These are phyloP conservation scores for Condylura cristata DNA, from an alignment of 2,113 vertebrate species.

Conservation along the genomic window DNA sequence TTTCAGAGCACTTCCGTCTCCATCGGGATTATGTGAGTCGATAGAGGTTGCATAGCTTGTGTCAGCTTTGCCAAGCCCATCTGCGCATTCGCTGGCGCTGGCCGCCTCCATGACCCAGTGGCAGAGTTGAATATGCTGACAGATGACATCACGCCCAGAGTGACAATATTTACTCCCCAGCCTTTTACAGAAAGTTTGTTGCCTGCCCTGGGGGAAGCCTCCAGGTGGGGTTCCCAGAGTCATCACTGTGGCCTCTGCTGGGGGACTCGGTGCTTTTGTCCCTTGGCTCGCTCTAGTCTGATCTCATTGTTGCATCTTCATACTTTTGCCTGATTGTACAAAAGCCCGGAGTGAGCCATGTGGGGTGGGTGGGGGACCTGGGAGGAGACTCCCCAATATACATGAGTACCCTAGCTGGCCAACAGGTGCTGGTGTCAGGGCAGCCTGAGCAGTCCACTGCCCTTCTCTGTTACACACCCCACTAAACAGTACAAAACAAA, in stretches of 20 bases:
- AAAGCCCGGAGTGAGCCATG: neutral
- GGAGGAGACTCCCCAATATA: neutral
- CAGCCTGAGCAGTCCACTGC: too few species aligned
- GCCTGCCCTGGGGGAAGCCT: neutral
- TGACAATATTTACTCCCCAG: neutral
- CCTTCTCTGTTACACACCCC: fast-evolving
- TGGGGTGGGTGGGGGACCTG: too few species aligned
- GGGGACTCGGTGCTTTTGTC: neutral
- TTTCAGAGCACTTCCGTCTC: too few species aligned
- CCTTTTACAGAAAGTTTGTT: neutral
- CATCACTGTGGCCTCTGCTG: too few species aligned
- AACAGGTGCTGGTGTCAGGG: fast-evolving
- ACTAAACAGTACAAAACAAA: neutral
- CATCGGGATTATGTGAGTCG: too few species aligned
- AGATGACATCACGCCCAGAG: neutral
- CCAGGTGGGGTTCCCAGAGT: neutral
- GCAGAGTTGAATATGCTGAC: neutral
- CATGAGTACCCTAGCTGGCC: neutral
- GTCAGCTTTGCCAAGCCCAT: neutral
- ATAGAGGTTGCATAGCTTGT: too few species aligned
- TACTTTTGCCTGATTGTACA: neutral
- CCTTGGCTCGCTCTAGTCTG: neutral
- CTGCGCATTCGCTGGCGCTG: neutral
- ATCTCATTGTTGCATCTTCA: neutral
- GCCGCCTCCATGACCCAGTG: fast-evolving